phyloP scores from a whole-genome alignment of 2,113 vertebrate genomes.

The Lates calcarifer region DNA sequence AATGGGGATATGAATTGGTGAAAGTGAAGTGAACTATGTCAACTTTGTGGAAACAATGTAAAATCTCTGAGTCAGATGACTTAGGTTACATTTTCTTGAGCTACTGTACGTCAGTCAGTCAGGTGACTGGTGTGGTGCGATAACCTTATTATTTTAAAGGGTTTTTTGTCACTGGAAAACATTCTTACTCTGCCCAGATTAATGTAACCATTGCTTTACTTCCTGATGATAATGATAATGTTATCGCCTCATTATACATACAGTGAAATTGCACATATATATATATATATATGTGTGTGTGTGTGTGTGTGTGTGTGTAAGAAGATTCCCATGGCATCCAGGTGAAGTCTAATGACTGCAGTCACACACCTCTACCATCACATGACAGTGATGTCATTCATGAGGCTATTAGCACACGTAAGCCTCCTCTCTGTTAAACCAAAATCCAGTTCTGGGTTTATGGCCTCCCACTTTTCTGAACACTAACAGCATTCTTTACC shows the following conservation, averaged over 20 bases:
- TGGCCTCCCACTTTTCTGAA: neutral
- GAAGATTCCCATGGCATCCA: neutral
- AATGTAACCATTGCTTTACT: neutral
- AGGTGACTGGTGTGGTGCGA: neutral
- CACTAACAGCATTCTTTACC: constrained; percentile 55
- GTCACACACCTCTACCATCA: constrained; percentile 46
- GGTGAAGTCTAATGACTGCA: neutral
- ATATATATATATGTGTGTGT: too few species aligned
- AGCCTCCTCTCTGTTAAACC: neutral
- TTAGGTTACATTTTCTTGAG: neutral
- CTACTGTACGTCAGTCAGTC: neutral
- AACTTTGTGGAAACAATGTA: neutral
- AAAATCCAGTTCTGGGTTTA: constrained; percentile 55
- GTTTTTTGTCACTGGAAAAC: neutral
- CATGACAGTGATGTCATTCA: constrained; percentile 58
- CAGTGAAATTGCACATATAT: too few species aligned
- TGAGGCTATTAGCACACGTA: neutral
- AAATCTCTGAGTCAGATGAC: neutral
- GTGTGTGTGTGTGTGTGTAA: neutral
- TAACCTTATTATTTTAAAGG: neutral
- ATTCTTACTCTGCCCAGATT: neutral
- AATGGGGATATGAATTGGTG: neutral
- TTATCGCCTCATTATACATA: too few species aligned
- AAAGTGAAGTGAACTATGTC: neutral
- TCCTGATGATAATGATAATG: neutral